Base-by-base conservation (phyloP, 2,888 invertebrate species). In the Nesidiocoris tenuis region DNA sequence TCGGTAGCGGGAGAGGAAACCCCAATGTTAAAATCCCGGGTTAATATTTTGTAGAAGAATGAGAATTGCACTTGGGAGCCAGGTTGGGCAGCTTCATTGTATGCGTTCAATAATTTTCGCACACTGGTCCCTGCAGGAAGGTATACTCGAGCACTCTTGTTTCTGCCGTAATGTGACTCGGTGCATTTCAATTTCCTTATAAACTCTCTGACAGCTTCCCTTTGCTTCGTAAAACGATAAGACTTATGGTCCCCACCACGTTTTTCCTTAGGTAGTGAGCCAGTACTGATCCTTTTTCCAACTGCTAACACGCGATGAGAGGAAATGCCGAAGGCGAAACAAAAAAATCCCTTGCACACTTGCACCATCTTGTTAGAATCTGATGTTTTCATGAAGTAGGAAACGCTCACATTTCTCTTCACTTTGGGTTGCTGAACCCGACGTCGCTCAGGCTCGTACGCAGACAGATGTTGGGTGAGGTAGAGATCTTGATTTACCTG, bases 21-120 rank as follows among this genome's bases (percentile, higher is more conserved):
- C 1, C 65, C 65, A 39, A 65, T 65, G n/a, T 65, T 65, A 17
- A 65, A 65, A 2, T 65, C 65, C 5, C 18, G 18, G 39, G 12
- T 12, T 39, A 39, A 12, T 12, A 39, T 39, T 39, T 39, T 12
- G 39, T 65, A 19, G 18, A 65, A 65, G 9, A 1, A 63, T 9
- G 63, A 12, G 22, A n/a, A 22, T 16, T 17, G 23, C 22, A 21
- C 19, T 1, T 5, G 19, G 24, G 17, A 1, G 16, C 18, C 16
- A 7, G 23, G 12, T n/a, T 23, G 22, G 23, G 63, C 22, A 3
- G 1, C 2, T 1, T 23, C 22, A 1, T 22, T 63, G 17, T 12
- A 63, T 16, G 17, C 1, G 18, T 65, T 16, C 25, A n/a, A 19
- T 2, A 65, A 9, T 39, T 65, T 65, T 1, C 39, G 24, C 5